These are phyloP conservation scores for Eristalis tenax DNA, from an alignment of 2,888 invertebrate genomes.

Conservation along the genomic window DNA sequence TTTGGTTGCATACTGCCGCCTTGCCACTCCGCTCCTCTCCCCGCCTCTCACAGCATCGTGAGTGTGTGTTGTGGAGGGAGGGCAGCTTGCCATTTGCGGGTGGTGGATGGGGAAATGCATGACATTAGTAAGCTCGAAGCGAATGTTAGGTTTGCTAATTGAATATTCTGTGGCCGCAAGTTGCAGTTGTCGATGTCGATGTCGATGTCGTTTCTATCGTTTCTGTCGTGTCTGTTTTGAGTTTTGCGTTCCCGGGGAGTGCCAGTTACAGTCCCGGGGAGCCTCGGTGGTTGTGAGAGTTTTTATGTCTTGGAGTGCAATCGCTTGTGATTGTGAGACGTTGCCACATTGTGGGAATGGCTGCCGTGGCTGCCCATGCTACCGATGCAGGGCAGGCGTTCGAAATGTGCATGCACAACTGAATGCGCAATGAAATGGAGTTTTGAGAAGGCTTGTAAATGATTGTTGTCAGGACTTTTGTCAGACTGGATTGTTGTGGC, in stretches of 20 bases:
- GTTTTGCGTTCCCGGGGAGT: not conserved
- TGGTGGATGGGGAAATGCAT: slow-evolving; percentile 4
- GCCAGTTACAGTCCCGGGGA: too few species aligned
- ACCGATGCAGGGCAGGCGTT: not conserved
- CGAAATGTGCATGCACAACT: slow-evolving; percentile 26
- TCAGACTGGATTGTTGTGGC: too few species aligned
- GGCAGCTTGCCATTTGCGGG: not conserved
- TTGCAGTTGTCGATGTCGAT: slow-evolving; percentile 36
- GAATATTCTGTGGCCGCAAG: slow-evolving; percentile 60
- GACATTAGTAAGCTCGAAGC: slow-evolving; percentile 17
- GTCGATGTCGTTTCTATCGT: slow-evolving; percentile 12
- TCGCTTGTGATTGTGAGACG: slow-evolving; percentile 52
- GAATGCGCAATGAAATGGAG: not conserved
- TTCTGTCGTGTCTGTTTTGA: not conserved
- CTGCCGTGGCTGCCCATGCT: not conserved
- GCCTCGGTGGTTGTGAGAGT: not conserved
- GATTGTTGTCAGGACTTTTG: too few species aligned
- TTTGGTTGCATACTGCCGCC: slow-evolving; percentile 1
- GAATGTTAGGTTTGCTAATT: slow-evolving; percentile 55
- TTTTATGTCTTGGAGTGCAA: slow-evolving; percentile 35
- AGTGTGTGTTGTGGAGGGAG: too few species aligned
- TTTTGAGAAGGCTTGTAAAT: too few species aligned
- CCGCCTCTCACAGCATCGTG: too few species aligned
- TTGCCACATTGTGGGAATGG: slow-evolving; percentile 30
- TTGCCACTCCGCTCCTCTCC: not conserved